Conservation (phyloP, 2,888 invertebrate genomes). For the Mongoloraphidia duomilia region DNA sequence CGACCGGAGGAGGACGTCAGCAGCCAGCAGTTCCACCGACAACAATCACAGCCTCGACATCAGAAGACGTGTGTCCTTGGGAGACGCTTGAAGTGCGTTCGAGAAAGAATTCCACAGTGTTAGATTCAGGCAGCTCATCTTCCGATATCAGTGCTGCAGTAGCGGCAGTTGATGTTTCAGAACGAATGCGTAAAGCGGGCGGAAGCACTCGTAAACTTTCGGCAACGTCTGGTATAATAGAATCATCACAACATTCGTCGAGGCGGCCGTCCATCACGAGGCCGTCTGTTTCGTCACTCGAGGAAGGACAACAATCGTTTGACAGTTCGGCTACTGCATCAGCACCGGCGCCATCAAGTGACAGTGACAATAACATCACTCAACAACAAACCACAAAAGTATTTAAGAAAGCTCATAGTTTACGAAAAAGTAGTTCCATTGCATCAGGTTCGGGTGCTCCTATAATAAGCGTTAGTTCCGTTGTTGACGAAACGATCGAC, state of each 20-base stretch:
- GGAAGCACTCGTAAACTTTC: constrained; percentile 32
- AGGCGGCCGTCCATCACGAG: constrained; percentile 31
- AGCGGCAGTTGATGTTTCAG: constrained; percentile 32
- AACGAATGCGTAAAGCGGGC: constrained; percentile 45
- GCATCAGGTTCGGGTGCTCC: constrained; percentile 31
- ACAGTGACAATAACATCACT: constrained; percentile 10
- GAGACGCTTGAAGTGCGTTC: constrained; percentile 27
- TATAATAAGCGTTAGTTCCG: constrained; percentile 60
- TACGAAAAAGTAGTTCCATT: constrained; percentile 30
- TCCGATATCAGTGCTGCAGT: constrained; percentile 52
- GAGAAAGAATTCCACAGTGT: constrained; percentile 49
- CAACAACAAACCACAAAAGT: constrained; percentile 20
- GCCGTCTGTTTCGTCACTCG: constrained; percentile 32
- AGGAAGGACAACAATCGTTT: constrained; percentile 24
- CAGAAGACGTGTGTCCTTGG: constrained; percentile 46
- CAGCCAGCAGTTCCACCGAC: too few relatives aligned
- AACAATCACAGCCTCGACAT: constrained; percentile 23
- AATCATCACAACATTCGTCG: constrained; percentile 27
- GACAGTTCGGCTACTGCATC: constrained; percentile 14
- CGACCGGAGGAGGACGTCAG: too few relatives aligned
- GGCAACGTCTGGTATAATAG: constrained; percentile 21
- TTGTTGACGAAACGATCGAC: constrained; percentile 37
- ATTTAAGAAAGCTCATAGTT: constrained; percentile 26
- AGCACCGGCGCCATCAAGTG: constrained; percentile 3
- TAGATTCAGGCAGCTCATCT: constrained; percentile 60